A percentile compares a stretch with the other conserved stretches of the same genome.
Conservation (phyloP, 1,140 invertebrate species). For the Geopemphigus sp. region DNA sequence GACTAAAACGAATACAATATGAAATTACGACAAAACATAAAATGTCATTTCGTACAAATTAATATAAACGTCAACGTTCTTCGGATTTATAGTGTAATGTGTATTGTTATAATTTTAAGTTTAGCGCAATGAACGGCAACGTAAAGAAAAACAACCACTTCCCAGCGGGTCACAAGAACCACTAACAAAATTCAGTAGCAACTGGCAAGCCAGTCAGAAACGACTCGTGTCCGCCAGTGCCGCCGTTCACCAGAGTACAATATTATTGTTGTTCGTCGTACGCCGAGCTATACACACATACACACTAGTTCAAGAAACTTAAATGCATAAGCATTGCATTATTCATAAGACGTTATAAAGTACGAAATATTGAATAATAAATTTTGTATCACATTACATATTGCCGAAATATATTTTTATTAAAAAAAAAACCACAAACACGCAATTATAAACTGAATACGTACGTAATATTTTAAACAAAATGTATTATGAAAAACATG, state of each 20-base stretch:
- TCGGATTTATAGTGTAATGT: background rate
- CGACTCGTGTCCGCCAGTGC: conserved; percentile 24
- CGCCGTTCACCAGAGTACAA: conserved; percentile 24
- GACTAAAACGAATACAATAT: background rate
- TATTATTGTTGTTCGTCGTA: conserved; percentile 16
- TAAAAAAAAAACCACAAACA: background rate
- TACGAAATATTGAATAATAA: too few relatives aligned
- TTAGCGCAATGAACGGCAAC: background rate
- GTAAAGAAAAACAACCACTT: background rate
- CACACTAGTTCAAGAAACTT: too few relatives aligned
- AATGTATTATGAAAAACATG: too few relatives aligned
- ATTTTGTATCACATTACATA: too few relatives aligned
- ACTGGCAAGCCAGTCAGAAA: conserved; percentile 14
- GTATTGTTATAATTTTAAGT: background rate
- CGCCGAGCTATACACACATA: too few relatives aligned
- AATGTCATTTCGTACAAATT: background rate
- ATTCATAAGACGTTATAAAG: too few relatives aligned
- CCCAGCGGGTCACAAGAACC: conserved; percentile 26
- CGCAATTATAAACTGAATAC: background rate
- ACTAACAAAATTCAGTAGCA: conserved; percentile 44
- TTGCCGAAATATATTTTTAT: too few relatives aligned
- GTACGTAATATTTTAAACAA: background rate
- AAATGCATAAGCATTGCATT: too few relatives aligned
- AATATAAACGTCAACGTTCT: background rate
- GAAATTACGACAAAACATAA: background rate